Evolutionary conservation across 2,797 vertebrate genomes (phyloP).

Genomic region (Steatocranus sp.): DNA sequence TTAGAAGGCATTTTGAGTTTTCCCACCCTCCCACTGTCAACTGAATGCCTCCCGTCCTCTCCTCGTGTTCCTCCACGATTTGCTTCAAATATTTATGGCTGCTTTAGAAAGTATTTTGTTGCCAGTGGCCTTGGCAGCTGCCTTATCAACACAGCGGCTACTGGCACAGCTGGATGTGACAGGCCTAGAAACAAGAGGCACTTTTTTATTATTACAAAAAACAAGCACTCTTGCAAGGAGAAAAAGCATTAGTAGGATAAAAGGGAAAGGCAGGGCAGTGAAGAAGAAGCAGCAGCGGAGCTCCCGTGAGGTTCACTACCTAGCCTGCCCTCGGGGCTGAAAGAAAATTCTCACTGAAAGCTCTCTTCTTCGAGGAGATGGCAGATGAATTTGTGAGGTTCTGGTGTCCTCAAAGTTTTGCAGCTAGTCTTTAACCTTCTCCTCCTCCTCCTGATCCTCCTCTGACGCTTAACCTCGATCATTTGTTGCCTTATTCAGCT

Average conservation of each 20-base stretch:
- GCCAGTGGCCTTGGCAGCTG: slow-evolving; percentile 19
- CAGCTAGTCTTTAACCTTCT: slow-evolving; percentile 11
- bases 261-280: background rate
- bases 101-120: slow-evolving; percentile 35
- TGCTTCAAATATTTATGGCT: slow-evolving; percentile 58
- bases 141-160: slow-evolving; percentile 4
- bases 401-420: background rate
- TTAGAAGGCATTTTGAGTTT: slow-evolving; percentile 2
- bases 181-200: background rate
- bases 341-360: background rate
- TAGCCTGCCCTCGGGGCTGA: background rate
- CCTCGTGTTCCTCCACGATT: slow-evolving; percentile 14
- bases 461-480: slow-evolving; percentile 36
- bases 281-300: background rate
- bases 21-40: background rate
- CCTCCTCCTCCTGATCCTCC: background rate
- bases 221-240: background rate
- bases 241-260: background rate
- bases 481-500: slow-evolving; percentile 37
- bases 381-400: background rate
- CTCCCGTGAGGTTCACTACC: background rate
- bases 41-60: background rate
- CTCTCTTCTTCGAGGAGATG: background rate
- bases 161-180: slow-evolving; percentile 26
- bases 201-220: background rate